These are phyloP conservation scores for Guaruba guarouba DNA, from an alignment of 2,113 vertebrate species.

Conservation along the genomic window DNA sequence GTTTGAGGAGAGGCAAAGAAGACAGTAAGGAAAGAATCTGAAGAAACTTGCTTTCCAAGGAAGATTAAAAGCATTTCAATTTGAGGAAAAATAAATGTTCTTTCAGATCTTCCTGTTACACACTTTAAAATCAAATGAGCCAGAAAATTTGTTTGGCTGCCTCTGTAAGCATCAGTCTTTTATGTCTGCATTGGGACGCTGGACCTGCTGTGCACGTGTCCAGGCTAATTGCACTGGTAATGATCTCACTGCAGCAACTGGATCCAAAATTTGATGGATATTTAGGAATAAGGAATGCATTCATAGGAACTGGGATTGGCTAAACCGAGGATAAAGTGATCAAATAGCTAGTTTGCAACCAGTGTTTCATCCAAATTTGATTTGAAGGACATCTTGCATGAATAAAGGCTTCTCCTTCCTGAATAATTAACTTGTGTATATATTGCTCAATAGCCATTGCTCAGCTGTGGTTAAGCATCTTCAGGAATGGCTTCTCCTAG, in stretches of 20 bases:
- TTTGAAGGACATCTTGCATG: background rate
- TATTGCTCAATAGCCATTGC: background rate
- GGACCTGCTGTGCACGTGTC: background rate
- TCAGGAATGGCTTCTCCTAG: background rate
- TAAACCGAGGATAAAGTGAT: background rate
- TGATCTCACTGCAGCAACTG: background rate
- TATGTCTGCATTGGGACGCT: background rate
- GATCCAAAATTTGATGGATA: background rate
- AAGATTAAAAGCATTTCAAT: slow-evolving; percentile 42
- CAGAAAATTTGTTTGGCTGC: slow-evolving; percentile 51
- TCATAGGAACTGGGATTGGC: background rate
- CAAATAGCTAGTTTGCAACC: background rate
- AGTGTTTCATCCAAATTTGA: background rate
- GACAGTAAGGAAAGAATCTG: slow-evolving; percentile 2
- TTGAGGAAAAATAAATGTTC: background rate
- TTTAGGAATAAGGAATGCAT: background rate
- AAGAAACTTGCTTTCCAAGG: slow-evolving; percentile 18
- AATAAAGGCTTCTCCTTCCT: background rate
- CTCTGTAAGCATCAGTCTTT: background rate
- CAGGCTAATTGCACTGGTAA: slow-evolving; percentile 5
- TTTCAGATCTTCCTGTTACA: slow-evolving; percentile 36
- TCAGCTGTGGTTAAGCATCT: background rate
- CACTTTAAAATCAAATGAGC: slow-evolving; percentile 40
- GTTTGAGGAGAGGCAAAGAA: background rate
- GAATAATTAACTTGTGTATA: background rate